A percentile compares a stretch with the other conserved stretches of the same genome.
Evolutionary conservation across 1,140 invertebrate genomes (phyloP).

Genomic region (Trinorchestia longiramus): DNA sequence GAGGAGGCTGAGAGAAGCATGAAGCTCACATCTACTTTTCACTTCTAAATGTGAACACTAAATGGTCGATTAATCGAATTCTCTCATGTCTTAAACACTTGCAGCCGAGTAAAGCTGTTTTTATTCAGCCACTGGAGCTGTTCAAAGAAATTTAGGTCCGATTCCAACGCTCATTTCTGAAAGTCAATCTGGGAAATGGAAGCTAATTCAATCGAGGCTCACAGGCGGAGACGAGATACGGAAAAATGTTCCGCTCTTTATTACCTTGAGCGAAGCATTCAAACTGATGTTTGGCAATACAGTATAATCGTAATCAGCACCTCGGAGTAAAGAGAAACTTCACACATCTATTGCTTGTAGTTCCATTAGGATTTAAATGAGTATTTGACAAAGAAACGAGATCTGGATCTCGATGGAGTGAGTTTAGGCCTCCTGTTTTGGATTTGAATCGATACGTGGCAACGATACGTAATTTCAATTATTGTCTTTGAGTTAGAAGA

Average conservation of each 20-base stretch:
- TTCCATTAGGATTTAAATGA: neutral
- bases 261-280: neutral
- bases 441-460: neutral
- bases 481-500: neutral
- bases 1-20: too few relatives aligned
- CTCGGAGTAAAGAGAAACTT: neutral
- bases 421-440: neutral
- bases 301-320: neutral
- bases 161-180: neutral
- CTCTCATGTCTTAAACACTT: neutral
- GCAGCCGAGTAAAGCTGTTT: neutral
- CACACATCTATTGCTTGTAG: neutral
- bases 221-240: neutral
- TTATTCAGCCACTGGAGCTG: neutral
- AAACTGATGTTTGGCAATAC: neutral
- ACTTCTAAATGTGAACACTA: neutral
- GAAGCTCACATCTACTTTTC: neutral
- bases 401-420: neutral
- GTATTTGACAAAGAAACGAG: too few relatives aligned
- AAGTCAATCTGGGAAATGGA: neutral
- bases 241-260: neutral
- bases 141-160: neutral
- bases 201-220: neutral
- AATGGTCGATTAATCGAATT: neutral
- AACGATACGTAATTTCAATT: neutral